phyloP scores from a whole-genome alignment of 2,113 vertebrate species.

The Grammomys surdaster region DNA sequence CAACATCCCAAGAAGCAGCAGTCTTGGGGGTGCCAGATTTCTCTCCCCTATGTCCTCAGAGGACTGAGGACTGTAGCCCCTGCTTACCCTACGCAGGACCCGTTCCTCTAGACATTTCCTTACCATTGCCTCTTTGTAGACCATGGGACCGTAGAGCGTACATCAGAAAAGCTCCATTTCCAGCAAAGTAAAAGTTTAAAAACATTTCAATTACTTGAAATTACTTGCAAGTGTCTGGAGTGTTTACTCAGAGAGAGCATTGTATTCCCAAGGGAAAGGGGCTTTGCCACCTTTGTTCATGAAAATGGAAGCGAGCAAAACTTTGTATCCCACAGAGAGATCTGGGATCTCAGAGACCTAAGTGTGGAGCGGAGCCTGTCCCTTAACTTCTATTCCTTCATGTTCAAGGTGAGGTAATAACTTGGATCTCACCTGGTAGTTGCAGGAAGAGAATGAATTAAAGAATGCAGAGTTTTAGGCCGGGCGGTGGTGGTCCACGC shows the following conservation, averaged over 20 bases:
- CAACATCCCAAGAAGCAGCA: not conserved
- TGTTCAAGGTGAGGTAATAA: not conserved
- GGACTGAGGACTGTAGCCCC: not conserved
- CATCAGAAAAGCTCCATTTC: constrained; percentile 22
- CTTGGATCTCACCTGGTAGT: not conserved
- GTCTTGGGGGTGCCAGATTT: not conserved
- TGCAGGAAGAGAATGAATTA: not conserved
- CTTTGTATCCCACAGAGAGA: not conserved
- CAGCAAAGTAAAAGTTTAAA: not conserved
- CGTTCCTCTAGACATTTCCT: not conserved
- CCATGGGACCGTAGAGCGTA: not conserved
- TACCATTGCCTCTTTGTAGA: not conserved
- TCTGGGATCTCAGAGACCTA: not conserved
- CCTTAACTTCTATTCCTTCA: not conserved
- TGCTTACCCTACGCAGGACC: not conserved
- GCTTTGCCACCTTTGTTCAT: not conserved
- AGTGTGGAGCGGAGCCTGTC: not conserved
- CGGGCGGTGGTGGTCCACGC: too few relatives aligned
- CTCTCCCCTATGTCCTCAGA: not conserved
- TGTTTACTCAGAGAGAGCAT: not conserved
- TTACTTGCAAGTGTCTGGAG: not conserved
- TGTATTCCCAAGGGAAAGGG: not conserved
- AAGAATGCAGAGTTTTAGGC: not conserved
- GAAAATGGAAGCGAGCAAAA: not conserved
- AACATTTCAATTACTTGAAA: not conserved